These are phyloP conservation scores for Prionailurus viverrinus DNA, from an alignment of 2,113 vertebrate genomes.

Conservation along the genomic window DNA sequence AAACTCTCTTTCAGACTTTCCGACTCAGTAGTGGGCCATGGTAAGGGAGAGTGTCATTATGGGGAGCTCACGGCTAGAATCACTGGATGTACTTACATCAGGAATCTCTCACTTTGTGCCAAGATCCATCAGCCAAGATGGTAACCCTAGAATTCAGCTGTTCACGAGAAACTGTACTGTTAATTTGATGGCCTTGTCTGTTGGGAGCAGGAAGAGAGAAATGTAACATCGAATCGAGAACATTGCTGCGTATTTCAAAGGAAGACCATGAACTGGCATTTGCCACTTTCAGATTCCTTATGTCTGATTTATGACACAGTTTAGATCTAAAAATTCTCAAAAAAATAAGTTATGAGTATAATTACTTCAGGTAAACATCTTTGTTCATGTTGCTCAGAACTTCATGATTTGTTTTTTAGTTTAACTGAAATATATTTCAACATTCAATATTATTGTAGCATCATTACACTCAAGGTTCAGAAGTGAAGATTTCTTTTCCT, in stretches of 20 bases:
- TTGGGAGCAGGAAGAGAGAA: slow-evolving; percentile 50
- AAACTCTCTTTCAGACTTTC: not conserved
- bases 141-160: slow-evolving; percentile 67
- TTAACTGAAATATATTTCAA: slow-evolving; percentile 35
- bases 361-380: slow-evolving; percentile 31
- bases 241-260: slow-evolving; percentile 67
- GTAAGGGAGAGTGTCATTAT: not conserved
- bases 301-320: slow-evolving; percentile 51
- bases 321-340: slow-evolving; percentile 45
- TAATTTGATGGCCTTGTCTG: slow-evolving; percentile 37
- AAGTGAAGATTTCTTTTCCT: not conserved
- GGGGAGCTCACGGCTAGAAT: not conserved
- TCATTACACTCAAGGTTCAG: not conserved
- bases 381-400: slow-evolving; percentile 42
- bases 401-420: not conserved
- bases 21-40: not conserved
- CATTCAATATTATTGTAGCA: not conserved
- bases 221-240: not conserved
- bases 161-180: slow-evolving; percentile 58
- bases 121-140: slow-evolving; percentile 27
- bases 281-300: slow-evolving; percentile 47
- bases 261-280: slow-evolving; percentile 14
- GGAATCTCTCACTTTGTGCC: slow-evolving; percentile 3
- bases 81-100: not conserved
- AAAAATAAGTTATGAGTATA: not conserved